These are phyloP conservation scores for Dipodomys spectabilis DNA, from an alignment of 2,113 vertebrate genomes.

Conservation along the genomic window DNA sequence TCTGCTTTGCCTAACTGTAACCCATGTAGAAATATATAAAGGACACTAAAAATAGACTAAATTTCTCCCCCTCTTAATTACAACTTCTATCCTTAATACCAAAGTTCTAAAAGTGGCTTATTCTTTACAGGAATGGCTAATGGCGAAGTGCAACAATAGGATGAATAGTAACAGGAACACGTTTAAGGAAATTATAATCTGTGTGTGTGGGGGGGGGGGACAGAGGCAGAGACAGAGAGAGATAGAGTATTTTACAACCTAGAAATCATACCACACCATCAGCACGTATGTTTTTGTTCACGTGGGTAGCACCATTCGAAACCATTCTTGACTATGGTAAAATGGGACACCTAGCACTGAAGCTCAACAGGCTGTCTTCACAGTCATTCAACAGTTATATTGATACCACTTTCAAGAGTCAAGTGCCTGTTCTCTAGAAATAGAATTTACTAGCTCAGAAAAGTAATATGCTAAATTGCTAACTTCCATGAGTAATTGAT, in stretches of 20 bases:
- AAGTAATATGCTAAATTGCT: background rate
- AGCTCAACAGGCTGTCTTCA: background rate
- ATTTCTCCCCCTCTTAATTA: background rate
- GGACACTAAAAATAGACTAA: background rate
- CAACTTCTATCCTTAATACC: background rate
- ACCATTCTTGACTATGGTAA: background rate
- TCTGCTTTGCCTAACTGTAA: background rate
- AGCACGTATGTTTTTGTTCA: background rate
- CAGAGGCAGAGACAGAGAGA: background rate
- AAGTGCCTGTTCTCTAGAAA: slow-evolving; percentile 7
- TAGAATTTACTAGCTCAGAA: slow-evolving; percentile 41
- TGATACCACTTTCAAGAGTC: slow-evolving; percentile 10
- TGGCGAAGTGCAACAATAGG: background rate
- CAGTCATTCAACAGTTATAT: background rate
- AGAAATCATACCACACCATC: background rate
- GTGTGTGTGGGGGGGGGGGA: too few relatives aligned
- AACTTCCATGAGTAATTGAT: background rate
- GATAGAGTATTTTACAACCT: background rate
- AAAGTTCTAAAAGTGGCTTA: background rate
- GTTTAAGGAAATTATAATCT: background rate
- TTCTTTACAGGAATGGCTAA: background rate
- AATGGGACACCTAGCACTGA: background rate
- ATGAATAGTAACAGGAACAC: background rate
- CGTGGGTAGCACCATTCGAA: background rate
- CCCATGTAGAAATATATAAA: background rate